Percentiles rank a stretch among this genome's conserved stretches.
Conservation (phyloP, 2,888 invertebrate species). For the Cheilosia vulpina region DNA sequence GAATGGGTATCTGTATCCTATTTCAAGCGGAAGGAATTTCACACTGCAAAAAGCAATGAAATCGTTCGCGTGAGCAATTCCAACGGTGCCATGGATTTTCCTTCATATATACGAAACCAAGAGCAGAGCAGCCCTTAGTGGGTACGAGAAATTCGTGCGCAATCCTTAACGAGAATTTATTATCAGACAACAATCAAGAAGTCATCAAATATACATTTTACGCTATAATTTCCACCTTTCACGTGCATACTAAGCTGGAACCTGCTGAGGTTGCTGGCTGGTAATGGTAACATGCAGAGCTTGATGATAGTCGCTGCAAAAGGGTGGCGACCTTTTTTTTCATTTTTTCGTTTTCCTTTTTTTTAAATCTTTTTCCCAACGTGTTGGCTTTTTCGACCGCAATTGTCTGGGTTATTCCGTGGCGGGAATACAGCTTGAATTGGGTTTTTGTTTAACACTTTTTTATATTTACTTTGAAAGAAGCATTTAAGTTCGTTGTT, state of each 20-base stretch:
- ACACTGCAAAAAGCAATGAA: conserved; percentile 72
- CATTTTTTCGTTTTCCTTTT: conserved; percentile 3
- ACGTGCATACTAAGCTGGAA: conserved; percentile 60
- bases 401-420: conserved; percentile 69
- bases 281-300: conserved; percentile 46
- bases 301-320: conserved; percentile 48
- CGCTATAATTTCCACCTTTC: conserved; percentile 81
- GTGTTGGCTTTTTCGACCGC: conserved; percentile 68
- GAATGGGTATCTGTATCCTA: conserved; percentile 69
- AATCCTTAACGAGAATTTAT: conserved; percentile 75
- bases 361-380: conserved; percentile 32
- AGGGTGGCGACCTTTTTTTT: conserved; percentile 57
- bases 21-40: conserved; percentile 73
- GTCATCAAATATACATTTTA: conserved; percentile 82
- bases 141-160: conserved; percentile 65
- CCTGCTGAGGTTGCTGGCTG: conserved; percentile 44
- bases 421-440: conserved; percentile 47
- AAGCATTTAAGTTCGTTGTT: conserved; percentile 59
- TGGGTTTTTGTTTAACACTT: conserved; percentile 21
- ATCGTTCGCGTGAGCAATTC: conserved; percentile 73
- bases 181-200: conserved; percentile 80
- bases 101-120: conserved; percentile 40
- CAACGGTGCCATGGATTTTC: conserved; percentile 67
- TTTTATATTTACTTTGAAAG: conserved; percentile 45
- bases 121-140: conserved; percentile 25